Base-by-base conservation (phyloP, 2,797 vertebrate species). In the Melanotaenia trifasciata region DNA sequence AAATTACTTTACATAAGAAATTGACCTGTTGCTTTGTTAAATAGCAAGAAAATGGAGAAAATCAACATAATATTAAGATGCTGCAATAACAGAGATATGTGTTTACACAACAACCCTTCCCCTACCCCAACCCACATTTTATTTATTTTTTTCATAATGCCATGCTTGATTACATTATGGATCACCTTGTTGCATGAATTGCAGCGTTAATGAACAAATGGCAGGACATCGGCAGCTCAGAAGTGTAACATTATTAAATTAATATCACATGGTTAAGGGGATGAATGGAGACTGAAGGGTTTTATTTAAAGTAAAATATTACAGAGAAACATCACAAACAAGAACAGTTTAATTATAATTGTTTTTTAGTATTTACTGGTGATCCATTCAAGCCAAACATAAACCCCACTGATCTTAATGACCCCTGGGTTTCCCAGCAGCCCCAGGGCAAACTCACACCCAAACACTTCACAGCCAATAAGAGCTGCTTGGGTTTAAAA, bases 201-300 rank as follows among this genome's bases (percentile, higher is more conserved):
- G 72, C 43, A 20, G 32, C 20, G 45, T 76, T 84, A 88, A 76
- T 68, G 72, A 83, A 76, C 43, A 74, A 76, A 58, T 64, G 63
- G 30, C 56, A 38, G 74, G 66, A 63, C 51, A 70, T 78, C 67
- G 78, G 53, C 67, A 71, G 60, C 76, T 76, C 64, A 74, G 64
- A 72, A 26, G 50, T 65, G 38, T 40, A 56, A 47, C 57, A 54
- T 58, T 62, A 70, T 70, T 78, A 30, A 69, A 68, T 76, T 57
- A 64, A 61, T 56, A 43, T 53, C 57, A 43, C 7, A 14, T 56
- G 14, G 58, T 65, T 65, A 11, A 36, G 20, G 22, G 16, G n/a
- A 68, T 72, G 64, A 64, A 67, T 75, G 40, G 35, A 74, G 40
- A 40, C 20, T 57, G 67, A 51, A 26, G 0, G 40, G 20, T 53